A percentile compares a stretch with the other conserved stretches of the same genome.
Conservation (phyloP, 2,113 vertebrate genomes). For the Toxotes chatareus region DNA sequence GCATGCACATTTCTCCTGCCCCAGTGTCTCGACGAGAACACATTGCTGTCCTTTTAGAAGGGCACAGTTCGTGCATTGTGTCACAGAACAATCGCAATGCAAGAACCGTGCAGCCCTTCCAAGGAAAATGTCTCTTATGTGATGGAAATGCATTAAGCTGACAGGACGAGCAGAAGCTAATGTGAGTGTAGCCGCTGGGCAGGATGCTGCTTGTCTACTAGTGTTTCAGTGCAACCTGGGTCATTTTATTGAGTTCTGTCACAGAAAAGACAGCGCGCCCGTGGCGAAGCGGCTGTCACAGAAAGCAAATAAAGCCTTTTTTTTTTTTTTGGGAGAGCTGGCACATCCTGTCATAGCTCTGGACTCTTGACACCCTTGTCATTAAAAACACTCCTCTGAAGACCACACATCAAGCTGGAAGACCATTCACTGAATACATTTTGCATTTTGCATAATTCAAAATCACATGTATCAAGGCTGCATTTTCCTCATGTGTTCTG, state of each 20-base stretch:
- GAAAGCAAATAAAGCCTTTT: slow-evolving; percentile 52
- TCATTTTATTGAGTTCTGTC: slow-evolving; percentile 71
- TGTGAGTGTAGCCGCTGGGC: slow-evolving; percentile 63
- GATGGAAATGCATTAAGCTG: slow-evolving; percentile 78
- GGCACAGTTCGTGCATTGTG: slow-evolving; percentile 43
- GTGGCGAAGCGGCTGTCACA: slow-evolving; percentile 39
- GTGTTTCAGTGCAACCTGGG: slow-evolving; percentile 45
- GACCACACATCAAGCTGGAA: not conserved
- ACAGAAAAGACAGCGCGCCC: slow-evolving; percentile 41
- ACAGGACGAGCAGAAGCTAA: slow-evolving; percentile 67
- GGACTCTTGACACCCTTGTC: slow-evolving; percentile 38
- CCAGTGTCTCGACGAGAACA: slow-evolving; percentile 11
- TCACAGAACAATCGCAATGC: slow-evolving; percentile 34
- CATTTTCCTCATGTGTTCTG: not conserved
- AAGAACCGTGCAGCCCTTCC: slow-evolving; percentile 38
- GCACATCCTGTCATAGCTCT: slow-evolving; percentile 34
- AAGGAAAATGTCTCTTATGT: slow-evolving; percentile 59
- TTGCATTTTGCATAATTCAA: not conserved
- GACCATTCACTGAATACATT: slow-evolving; percentile 11
- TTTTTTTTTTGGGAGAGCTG: slow-evolving; percentile 4
- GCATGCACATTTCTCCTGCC: slow-evolving; percentile 6
- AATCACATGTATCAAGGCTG: not conserved
- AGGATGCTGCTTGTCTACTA: slow-evolving; percentile 56
- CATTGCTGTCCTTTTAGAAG: slow-evolving; percentile 44
- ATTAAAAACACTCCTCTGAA: slow-evolving; percentile 29